A percentile compares a stretch with the other conserved stretches of the same genome.
Evolutionary conservation across 2,797 vertebrate genomes (phyloP).

Genomic region (Glyptemys insculpta): DNA sequence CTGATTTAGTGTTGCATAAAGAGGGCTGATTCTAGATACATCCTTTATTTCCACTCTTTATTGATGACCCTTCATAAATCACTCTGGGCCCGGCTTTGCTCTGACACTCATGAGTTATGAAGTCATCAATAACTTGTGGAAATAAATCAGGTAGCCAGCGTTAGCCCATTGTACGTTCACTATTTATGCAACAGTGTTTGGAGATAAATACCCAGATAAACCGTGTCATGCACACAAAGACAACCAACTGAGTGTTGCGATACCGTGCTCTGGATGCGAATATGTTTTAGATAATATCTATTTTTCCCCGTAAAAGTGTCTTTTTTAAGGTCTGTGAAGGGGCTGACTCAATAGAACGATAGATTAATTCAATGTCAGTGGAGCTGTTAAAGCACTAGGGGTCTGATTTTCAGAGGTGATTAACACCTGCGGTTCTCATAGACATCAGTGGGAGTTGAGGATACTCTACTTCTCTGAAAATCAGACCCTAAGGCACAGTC

Average conservation of each 20-base stretch:
- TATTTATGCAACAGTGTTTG: not conserved
- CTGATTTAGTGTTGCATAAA: not conserved
- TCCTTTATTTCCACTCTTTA: not conserved
- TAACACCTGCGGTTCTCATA: not conserved
- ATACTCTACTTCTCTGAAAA: not conserved
- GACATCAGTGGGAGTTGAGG: not conserved
- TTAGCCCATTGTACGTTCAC: not conserved
- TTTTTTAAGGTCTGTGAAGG: not conserved
- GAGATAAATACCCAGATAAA: not conserved
- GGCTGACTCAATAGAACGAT: not conserved
- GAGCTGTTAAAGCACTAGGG: too few relatives aligned
- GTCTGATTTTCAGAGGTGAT: not conserved
- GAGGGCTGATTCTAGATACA: not conserved
- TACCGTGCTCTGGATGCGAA: not conserved
- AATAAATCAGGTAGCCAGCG: not conserved
- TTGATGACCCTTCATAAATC: not conserved
- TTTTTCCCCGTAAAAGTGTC: not conserved
- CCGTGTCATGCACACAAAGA: not conserved
- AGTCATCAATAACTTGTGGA: constrained; percentile 20
- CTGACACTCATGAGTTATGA: not conserved
- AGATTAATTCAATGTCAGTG: too few relatives aligned
- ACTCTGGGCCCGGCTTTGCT: not conserved
- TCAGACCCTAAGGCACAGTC: not conserved
- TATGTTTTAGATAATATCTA: not conserved
- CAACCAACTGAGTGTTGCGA: not conserved